These are phyloP conservation scores for Procambarus virginalis DNA, from an alignment of 1,140 invertebrate species.

Conservation along the genomic window DNA sequence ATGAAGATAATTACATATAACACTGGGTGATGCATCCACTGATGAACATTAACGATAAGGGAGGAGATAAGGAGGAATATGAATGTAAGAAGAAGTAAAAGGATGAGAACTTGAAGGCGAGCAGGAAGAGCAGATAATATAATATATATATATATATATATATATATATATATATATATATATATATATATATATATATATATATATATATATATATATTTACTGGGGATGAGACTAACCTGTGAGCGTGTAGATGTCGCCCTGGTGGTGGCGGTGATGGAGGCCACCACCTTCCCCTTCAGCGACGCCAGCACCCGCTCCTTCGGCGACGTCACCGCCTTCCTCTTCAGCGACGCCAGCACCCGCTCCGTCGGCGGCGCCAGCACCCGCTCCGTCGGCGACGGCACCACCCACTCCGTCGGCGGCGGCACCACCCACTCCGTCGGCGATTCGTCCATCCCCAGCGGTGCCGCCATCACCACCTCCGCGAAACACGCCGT, in stretches of 20 bases:
- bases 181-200: no score
- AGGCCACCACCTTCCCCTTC: neutral
- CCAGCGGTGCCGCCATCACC: neutral
- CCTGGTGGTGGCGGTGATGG: constrained; percentile 30
- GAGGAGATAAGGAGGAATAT: neutral
- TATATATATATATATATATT: no score
- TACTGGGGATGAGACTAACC: constrained; percentile 1
- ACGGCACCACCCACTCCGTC: neutral
- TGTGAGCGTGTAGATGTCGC: neutral
- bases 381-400: neutral
- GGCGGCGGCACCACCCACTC: neutral
- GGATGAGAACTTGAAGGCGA: neutral
- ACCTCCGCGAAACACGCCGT: neutral
- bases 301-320: neutral
- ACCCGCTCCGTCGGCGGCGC: neutral
- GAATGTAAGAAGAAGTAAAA: no score
- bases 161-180: no score
- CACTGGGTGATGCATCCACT: no score
- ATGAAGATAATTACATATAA: no score
- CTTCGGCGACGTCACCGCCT: neutral
- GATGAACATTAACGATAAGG: no score
- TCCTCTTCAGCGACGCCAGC: neutral
- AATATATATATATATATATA: no score
- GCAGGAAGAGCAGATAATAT: neutral
- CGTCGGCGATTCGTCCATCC: neutral